Evolutionary conservation across 2,113 vertebrate genomes (phyloP).

Genomic region (Copsychus sechellarum): DNA sequence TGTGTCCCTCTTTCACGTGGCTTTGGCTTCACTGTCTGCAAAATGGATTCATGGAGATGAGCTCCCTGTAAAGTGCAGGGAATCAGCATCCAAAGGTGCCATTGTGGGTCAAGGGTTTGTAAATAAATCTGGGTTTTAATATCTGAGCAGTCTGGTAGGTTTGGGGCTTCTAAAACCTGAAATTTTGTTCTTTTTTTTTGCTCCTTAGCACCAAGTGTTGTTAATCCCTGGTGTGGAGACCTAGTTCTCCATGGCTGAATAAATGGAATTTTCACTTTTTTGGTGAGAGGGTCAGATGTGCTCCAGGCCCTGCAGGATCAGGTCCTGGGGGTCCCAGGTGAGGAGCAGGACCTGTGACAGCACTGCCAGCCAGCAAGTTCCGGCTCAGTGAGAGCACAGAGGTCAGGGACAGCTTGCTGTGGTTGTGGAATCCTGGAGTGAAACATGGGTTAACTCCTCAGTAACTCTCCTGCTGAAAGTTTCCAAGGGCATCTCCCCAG

Average conservation of each 20-base stretch:
- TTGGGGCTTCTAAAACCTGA: not conserved
- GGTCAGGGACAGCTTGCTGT: not conserved
- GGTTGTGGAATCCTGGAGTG: not conserved
- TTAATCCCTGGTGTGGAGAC: not conserved
- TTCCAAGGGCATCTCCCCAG: not conserved
- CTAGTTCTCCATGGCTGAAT: not conserved
- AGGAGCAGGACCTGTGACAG: not conserved
- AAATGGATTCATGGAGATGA: not conserved
- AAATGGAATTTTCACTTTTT: not conserved
- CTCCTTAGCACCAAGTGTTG: not conserved
- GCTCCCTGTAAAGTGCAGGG: not conserved
- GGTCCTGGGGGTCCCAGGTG: not conserved
- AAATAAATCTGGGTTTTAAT: not conserved
- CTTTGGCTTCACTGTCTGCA: not conserved
- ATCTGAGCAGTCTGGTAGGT: not conserved
- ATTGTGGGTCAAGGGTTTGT: not conserved
- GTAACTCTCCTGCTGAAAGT: not conserved
- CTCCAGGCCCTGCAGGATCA: not conserved
- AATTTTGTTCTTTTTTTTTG: not conserved
- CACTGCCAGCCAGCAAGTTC: not conserved
- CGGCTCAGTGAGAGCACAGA: slow-evolving; percentile 29
- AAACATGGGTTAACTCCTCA: not conserved
- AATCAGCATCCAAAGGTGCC: not conserved
- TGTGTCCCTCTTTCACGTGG: not conserved
- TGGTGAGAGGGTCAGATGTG: not conserved